Conservation (phyloP, 2,113 vertebrate species). For the Urocolius indicus region DNA sequence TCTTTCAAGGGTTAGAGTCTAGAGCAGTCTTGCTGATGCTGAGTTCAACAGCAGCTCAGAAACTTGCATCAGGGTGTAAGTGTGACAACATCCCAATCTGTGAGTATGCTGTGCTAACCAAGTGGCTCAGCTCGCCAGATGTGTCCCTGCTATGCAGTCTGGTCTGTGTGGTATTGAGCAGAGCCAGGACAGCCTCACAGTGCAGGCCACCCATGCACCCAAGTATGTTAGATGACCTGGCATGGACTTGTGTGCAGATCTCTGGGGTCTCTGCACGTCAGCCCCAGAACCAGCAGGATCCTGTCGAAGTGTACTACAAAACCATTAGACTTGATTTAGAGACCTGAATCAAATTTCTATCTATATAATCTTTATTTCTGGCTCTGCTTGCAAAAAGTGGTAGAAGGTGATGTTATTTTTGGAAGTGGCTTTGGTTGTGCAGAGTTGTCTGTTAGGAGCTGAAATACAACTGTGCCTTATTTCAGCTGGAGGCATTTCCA, state of each 20-base stretch:
- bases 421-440: not conserved
- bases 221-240: accelerated
- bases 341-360: not conserved
- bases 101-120: not conserved
- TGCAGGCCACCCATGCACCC: accelerated
- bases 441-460: not conserved
- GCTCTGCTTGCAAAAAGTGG: not conserved
- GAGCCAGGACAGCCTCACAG: not conserved
- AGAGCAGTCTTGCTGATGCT: not conserved
- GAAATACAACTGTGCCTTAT: constrained; percentile 17
- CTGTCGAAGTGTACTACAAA: not conserved
- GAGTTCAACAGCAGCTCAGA: not conserved
- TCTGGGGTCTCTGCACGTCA: accelerated
- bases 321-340: not conserved
- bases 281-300: not conserved
- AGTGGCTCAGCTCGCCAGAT: accelerated
- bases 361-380: not conserved
- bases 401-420: constrained; percentile 44
- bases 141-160: accelerated
- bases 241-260: accelerated
- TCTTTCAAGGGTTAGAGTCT: not conserved
- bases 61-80: not conserved
- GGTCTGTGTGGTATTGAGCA: not conserved
- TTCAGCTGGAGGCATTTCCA: constrained; percentile 26
- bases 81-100: accelerated